phyloP scores from a whole-genome alignment of 2,888 invertebrate species.

The Stenolophus ochropezus region DNA sequence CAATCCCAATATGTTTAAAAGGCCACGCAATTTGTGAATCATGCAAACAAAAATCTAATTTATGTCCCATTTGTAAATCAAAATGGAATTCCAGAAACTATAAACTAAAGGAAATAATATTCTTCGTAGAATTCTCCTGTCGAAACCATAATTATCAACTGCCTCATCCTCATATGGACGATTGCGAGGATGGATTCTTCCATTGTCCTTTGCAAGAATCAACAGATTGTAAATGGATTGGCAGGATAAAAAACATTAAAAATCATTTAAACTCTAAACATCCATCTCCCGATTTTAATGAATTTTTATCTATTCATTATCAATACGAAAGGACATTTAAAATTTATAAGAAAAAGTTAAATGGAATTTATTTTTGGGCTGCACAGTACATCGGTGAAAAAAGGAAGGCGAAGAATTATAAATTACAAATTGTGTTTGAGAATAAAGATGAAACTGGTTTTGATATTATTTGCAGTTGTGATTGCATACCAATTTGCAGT shows the following conservation, averaged over 20 bases:
- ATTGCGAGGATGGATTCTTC: constrained; percentile 11
- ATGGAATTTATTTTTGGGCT: background rate
- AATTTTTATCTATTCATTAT: constrained; percentile 15
- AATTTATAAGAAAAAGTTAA: background rate
- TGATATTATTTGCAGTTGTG: background rate
- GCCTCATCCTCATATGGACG: background rate
- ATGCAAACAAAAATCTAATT: background rate
- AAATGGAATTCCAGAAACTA: constrained; percentile 9
- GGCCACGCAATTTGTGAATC: constrained; percentile 5
- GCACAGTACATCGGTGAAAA: constrained; percentile 1
- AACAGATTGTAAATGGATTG: background rate
- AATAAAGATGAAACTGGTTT: background rate
- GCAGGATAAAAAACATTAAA: background rate
- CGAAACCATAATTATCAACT: background rate
- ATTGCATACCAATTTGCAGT: background rate
- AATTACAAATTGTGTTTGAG: background rate
- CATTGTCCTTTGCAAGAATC: background rate
- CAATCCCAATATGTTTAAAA: constrained; percentile 13
- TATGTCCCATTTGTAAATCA: constrained; percentile 1
- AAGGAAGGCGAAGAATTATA: background rate
- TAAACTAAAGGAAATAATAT: constrained; percentile 2
- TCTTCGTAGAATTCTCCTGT: constrained; percentile 8
- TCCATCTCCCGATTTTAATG: background rate
- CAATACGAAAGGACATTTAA: background rate
- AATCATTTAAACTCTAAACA: background rate